Evolutionary conservation across 2,113 vertebrate genomes (phyloP).

Genomic region (Bambusicola thoracicus): DNA sequence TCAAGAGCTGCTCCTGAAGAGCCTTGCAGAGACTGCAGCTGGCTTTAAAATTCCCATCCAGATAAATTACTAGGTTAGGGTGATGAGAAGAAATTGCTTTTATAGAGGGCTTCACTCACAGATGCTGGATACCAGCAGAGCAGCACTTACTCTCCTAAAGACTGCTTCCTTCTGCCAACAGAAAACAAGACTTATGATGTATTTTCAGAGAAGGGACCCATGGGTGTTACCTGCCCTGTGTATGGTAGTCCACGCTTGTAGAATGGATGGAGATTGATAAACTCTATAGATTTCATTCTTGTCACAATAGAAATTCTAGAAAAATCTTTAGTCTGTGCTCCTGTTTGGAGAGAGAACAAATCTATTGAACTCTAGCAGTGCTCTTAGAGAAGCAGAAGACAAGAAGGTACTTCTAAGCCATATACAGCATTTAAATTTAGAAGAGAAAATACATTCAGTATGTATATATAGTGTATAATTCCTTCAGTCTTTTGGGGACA

Average conservation of each 20-base stretch:
- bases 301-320: background rate
- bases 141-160: background rate
- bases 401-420: background rate
- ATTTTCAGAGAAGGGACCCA: background rate
- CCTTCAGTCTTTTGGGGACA: background rate
- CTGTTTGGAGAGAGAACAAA: constrained; percentile 31
- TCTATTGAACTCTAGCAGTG: background rate
- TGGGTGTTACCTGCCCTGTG: constrained; percentile 65
- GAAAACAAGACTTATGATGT: background rate
- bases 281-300: background rate
- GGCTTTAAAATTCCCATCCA: background rate
- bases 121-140: background rate
- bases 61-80: background rate
- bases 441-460: background rate
- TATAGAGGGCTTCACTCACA: background rate
- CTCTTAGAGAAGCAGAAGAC: background rate
- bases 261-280: constrained; percentile 60
- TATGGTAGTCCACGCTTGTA: constrained; percentile 72
- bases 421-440: background rate
- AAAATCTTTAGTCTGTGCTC: fast-evolving
- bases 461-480: background rate
- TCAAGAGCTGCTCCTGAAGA: background rate
- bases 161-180: background rate
- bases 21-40: background rate
- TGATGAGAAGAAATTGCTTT: background rate